These are phyloP conservation scores for Hydriomena furcata DNA, from an alignment of 2,888 invertebrate species.

Conservation along the genomic window DNA sequence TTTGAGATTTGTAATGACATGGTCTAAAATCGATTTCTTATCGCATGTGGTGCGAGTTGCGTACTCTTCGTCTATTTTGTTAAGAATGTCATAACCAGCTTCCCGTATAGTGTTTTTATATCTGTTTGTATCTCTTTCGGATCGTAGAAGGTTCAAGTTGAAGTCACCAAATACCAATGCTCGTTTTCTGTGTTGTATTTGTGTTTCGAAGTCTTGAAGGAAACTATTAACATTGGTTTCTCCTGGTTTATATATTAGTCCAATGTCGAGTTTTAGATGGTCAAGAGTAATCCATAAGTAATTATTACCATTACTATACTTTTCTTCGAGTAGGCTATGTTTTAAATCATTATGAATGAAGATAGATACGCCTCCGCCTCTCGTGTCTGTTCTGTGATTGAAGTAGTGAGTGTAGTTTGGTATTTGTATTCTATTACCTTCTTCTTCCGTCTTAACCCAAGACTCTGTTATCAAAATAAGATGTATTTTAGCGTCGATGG, in stretches of 20 bases:
- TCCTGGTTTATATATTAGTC: conserved; percentile 3
- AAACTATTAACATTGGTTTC: background rate
- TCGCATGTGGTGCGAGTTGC: conserved; percentile 22
- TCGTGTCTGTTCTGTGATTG: background rate
- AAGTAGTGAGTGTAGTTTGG: conserved; percentile 1
- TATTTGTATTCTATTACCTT: background rate
- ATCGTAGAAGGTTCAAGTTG: conserved; percentile 13
- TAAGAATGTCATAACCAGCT: conserved; percentile 6
- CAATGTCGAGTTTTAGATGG: background rate
- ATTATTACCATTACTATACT: background rate
- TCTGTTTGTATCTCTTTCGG: background rate
- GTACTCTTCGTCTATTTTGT: conserved; percentile 20
- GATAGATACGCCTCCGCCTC: conserved; percentile 2
- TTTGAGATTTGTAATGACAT: background rate
- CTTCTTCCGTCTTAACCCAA: conserved; percentile 1
- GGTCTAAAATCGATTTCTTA: conserved; percentile 24
- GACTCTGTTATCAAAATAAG: background rate
- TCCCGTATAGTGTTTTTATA: conserved; percentile 9
- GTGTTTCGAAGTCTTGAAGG: background rate
- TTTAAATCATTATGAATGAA: background rate
- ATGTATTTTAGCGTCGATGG: background rate
- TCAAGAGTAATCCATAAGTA: background rate
- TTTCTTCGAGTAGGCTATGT: background rate
- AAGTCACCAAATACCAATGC: background rate
- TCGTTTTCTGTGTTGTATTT: conserved; percentile 1